Conservation (phyloP, 2,113 vertebrate species). For the Pardalotus punctatus region DNA sequence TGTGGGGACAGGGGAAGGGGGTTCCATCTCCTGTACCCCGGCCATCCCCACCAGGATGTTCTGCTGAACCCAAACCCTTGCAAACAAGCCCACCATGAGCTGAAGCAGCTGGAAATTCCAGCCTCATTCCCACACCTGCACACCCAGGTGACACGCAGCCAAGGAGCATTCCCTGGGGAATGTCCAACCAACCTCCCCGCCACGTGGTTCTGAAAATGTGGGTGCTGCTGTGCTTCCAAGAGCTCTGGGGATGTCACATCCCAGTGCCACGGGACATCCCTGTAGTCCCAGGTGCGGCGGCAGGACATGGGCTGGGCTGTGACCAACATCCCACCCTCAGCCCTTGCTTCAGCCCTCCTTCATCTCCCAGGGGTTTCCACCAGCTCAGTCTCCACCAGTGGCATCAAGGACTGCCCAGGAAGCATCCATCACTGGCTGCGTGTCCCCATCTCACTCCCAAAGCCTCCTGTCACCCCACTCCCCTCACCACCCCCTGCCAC, state of each 20-base stretch:
- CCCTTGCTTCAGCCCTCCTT: background rate
- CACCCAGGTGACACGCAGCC: rapidly evolving
- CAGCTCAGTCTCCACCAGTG: background rate
- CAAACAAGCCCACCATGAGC: rapidly evolving
- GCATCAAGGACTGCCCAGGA: background rate
- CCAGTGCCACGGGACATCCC: background rate
- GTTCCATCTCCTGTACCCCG: background rate
- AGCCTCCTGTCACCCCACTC: background rate
- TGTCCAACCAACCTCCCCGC: background rate
- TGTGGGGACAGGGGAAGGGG: conserved; percentile 26
- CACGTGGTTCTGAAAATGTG: background rate
- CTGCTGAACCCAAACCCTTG: background rate
- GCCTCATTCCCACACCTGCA: background rate
- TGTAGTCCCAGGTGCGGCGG: background rate
- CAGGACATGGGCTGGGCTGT: rapidly evolving
- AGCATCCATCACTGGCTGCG: background rate
- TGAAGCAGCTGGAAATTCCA: background rate
- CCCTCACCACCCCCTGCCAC: background rate
- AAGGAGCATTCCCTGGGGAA: background rate
- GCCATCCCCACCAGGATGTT: background rate
- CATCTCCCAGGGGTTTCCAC: background rate
- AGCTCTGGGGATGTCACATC: background rate
- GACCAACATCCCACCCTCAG: rapidly evolving
- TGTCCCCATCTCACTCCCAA: background rate
- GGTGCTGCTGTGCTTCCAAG: background rate